Percentiles rank a stretch among this genome's conserved stretches.
Conservation (phyloP, 2,113 vertebrate genomes). For the Anas platyrhynchos region DNA sequence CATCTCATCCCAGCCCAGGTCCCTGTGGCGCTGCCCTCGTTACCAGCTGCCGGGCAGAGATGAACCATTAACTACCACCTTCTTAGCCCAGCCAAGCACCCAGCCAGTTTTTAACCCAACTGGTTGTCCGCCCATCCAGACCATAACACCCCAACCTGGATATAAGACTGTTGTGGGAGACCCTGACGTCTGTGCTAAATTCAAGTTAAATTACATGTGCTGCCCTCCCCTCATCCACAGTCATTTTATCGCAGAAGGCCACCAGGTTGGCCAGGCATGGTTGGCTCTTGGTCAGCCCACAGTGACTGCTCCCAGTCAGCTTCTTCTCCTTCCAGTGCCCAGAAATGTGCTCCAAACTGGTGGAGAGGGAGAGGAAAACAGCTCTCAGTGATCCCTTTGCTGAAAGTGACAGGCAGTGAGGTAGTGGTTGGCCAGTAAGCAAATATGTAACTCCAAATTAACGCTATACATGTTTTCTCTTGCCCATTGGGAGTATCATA, state of each 20-base stretch:
- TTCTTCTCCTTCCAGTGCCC: not conserved
- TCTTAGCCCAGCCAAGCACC: not conserved
- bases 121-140: not conserved
- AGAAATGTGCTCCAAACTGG: not conserved
- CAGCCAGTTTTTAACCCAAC: not conserved
- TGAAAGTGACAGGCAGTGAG: not conserved
- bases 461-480: not conserved
- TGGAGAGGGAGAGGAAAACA: not conserved
- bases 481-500: not conserved
- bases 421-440: not conserved
- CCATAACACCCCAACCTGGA: not conserved
- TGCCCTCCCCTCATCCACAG: not conserved
- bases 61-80: not conserved
- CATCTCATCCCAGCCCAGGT: not conserved
- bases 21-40: not conserved
- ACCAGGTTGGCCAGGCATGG: rapidly evolving
- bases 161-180: not conserved
- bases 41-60: not conserved
- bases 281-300: not conserved
- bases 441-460: not conserved
- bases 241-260: rapidly evolving
- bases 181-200: not conserved
- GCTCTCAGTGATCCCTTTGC: too few relatives aligned
- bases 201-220: not conserved
- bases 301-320: not conserved